These are phyloP conservation scores for Tetramorium bicarinatum DNA, from an alignment of 2,888 invertebrate genomes.

Conservation along the genomic window DNA sequence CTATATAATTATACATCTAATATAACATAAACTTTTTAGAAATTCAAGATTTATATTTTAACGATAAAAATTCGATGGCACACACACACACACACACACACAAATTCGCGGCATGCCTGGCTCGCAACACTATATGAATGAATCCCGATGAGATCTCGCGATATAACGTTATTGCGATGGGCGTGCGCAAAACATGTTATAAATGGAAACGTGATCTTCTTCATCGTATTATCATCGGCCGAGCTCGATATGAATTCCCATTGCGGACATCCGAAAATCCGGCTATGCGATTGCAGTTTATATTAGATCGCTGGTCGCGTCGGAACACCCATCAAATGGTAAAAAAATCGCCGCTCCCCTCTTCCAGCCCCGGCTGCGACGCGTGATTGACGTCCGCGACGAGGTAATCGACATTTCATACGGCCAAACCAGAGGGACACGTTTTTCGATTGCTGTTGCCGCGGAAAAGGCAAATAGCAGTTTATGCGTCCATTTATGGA, in stretches of 20 bases:
- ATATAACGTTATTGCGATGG: background rate
- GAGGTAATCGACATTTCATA: conserved; percentile 26
- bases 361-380: too few relatives aligned
- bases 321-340: background rate
- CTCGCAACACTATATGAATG: background rate
- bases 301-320: conserved; percentile 5
- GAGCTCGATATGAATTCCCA: conserved; percentile 18
- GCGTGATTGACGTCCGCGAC: background rate
- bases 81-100: too few relatives aligned
- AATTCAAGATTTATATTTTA: background rate
- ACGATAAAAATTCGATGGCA: background rate
- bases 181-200: background rate
- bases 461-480: conserved; percentile 33
- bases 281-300: conserved; percentile 13
- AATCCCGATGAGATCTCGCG: background rate
- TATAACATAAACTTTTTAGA: background rate
- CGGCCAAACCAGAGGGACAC: background rate
- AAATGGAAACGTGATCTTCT: background rate
- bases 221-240: background rate
- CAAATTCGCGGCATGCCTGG: background rate
- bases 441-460: conserved; percentile 10
- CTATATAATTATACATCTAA: background rate
- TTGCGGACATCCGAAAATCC: conserved; percentile 9
- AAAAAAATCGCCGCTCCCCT: conserved; percentile 2
- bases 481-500: conserved; percentile 29